Conservation (phyloP, 2,113 vertebrate genomes). For the Sminthopsis crassicaudata region DNA sequence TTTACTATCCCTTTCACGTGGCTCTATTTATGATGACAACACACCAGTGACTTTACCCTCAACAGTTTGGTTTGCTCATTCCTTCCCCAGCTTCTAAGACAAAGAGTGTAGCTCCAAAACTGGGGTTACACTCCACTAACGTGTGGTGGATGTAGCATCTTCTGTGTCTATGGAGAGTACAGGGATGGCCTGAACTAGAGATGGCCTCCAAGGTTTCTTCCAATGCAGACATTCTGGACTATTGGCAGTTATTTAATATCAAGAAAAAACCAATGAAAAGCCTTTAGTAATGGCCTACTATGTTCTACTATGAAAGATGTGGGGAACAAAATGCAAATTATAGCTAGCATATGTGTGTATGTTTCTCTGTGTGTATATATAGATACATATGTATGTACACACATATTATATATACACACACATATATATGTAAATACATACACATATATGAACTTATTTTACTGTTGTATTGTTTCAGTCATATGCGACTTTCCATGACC, state of each 20-base stretch:
- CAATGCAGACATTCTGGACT: not conserved
- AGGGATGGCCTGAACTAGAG: not conserved
- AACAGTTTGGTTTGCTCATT: not conserved
- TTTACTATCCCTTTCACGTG: not conserved
- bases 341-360: not conserved
- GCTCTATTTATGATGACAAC: not conserved
- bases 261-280: not conserved
- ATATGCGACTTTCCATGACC: not conserved
- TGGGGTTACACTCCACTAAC: not conserved
- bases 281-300: not conserved
- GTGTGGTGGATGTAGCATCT: not conserved
- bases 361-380: not conserved
- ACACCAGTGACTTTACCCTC: not conserved
- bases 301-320: not conserved
- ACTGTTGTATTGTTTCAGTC: not conserved
- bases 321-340: not conserved
- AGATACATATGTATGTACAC: too few species aligned
- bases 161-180: too few species aligned
- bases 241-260: not conserved
- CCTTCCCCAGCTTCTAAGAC: not conserved
- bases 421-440: too few species aligned
- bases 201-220: not conserved
- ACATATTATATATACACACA: too few species aligned
- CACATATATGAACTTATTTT: not conserved
- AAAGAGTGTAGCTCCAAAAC: not conserved